Base-by-base conservation (phyloP, 1,140 invertebrate genomes). In the Meteorus sp. region DNA sequence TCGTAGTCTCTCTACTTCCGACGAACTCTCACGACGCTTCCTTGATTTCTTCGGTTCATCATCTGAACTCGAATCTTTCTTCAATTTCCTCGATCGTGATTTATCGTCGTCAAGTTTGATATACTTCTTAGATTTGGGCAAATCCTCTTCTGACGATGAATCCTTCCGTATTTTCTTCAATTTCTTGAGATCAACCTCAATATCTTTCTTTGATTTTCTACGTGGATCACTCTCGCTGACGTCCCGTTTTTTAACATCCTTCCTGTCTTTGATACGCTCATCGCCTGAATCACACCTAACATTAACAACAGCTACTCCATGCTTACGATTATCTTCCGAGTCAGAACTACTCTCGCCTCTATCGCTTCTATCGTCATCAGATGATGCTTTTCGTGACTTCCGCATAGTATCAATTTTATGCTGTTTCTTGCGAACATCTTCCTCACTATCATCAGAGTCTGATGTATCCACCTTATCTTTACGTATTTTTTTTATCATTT, bases 61-160 rank as follows among this genome's bases (percentile, higher is more conserved):
- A 17, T 87, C 85, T 0, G 85, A 86, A 71, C 84, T 86, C 1
- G 85, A 86, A 59, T 81, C 79, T 27, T 75, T 72, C 17, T 72
- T 77, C 1, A 70, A 67, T 35, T 78, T 81, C 13, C 74, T 85
- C 65, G 64, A 83, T 77, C 73, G 82, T 65, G 61, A 82, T 78
- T 70, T 84, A 66, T 68, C 82, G 56, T 71, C 81, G 48, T 79
- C 82, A 59, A 65, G 80, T 77, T 73, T 83, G 72, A 56, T 80
- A 63, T 82, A 82, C 63, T 80, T 85, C 71, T 85, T 88, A 64
- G 83, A 82, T 68, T 84, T 85, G 20, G 80, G 79, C 37, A 84
- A 85, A 41, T 85, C 86, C 35, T 88, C 85, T 1, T 83, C 84
- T 0, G 86, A 86, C 5, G 85, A 85, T 2, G 85, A 86, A 43